Evolutionary conservation across 2,113 vertebrate species (phyloP), one percentile per base, ranked within the genome.

Genomic region (Macquaria ambigua): DNA sequence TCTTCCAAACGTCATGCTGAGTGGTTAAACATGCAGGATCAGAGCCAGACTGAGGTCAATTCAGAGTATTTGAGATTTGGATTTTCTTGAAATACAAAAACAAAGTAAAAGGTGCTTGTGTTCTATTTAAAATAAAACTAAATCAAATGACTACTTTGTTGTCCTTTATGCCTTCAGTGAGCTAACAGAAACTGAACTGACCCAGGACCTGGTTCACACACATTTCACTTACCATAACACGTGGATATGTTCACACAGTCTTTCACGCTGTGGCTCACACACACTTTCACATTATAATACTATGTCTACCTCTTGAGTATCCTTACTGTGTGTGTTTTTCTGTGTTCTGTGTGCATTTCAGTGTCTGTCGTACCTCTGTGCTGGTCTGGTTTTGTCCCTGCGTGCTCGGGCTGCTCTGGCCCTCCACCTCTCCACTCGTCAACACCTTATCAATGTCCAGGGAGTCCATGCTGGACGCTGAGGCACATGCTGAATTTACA

Each of bases 391-490:
- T 97, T 86, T 89, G 93, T 56, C 90, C 91, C 8, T 91, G 94
- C 1, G 84, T 5, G 55, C 69, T 75, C 0, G 76, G 69, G 79
- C 87, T 83, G 73, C 85, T 81, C 23, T 82, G 78, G 0, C 71
- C 75, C 34, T 92, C 93, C 69, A 10, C 82, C 74, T 91, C 93
- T 71, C 50, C 84, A 0, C 74, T 82, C 0, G 79, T 15, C 0
- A 74, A 89, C 87, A 97, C 96, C 95, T 98, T 98, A 82, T 99
- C 98, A 0, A 97, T 97, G 95, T 99, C 98, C 94, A 99, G 91
- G 21, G 98, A 99, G 90, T 99, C 98, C 97, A 98, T 97, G 94
- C 98, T 99, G 85, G 98, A 99, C 11, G 97, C 97, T 3, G 95
- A 95, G 78, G 93, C 89, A 37, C 93, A 95, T 0, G 97, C 97